phyloP scores from a whole-genome alignment of 2,113 vertebrate species.

The Herpailurus yagouaroundi region DNA sequence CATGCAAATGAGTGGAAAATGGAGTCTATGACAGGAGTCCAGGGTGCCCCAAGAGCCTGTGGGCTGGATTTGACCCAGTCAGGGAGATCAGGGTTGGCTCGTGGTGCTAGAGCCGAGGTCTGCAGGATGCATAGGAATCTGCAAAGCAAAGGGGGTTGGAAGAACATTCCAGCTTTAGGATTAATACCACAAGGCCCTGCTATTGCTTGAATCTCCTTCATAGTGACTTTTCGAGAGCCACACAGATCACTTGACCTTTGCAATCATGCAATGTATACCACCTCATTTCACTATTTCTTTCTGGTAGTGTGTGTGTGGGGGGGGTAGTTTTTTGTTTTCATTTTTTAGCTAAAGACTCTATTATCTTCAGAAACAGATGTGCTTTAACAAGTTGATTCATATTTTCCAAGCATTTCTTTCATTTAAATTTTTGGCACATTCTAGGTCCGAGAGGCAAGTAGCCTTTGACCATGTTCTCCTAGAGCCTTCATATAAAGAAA shows the following conservation, averaged over 20 bases:
- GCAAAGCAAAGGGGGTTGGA: background rate
- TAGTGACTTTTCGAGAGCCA: background rate
- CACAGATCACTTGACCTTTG: background rate
- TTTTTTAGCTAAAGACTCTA: background rate
- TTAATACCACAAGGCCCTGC: background rate
- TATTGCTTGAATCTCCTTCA: background rate
- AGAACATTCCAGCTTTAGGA: background rate
- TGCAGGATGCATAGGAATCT: background rate
- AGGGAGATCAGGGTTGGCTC: background rate
- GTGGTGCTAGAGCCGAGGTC: background rate
- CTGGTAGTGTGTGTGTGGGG: accelerated
- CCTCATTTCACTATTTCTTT: conserved; percentile 12
- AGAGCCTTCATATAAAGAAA: background rate
- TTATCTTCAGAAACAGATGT: background rate
- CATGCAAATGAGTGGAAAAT: background rate
- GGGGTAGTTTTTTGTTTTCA: background rate
- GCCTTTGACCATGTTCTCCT: background rate
- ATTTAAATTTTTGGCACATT: background rate
- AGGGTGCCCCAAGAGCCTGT: accelerated
- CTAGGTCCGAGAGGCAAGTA: background rate
- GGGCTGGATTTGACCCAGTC: background rate
- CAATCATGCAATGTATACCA: background rate
- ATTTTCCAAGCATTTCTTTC: background rate
- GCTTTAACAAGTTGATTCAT: background rate
- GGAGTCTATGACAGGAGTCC: background rate